phyloP scores from a whole-genome alignment of 1,140 invertebrate species.

The Carposina sasakii region DNA sequence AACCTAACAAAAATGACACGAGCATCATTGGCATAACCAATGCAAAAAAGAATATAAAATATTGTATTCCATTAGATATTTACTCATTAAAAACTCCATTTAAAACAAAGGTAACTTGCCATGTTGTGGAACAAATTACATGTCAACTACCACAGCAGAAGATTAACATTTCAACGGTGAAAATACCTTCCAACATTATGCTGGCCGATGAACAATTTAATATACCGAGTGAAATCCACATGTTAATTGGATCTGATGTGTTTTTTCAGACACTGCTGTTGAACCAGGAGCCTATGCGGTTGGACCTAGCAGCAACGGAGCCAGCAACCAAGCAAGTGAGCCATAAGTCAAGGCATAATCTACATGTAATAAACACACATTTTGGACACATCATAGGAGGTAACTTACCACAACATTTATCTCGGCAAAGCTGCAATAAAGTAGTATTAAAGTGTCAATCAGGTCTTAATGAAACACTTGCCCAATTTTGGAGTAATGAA shows the following conservation, averaged over 20 bases:
- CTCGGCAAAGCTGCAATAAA: not conserved
- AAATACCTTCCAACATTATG: not conserved
- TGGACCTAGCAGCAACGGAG: too few relatives aligned
- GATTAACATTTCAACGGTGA: not conserved
- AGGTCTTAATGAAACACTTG: not conserved
- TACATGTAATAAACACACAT: constrained; percentile 1
- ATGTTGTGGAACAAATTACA: not conserved
- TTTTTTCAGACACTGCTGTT: not conserved
- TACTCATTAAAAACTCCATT: not conserved
- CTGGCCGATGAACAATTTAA: not conserved
- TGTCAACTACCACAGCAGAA: not conserved
- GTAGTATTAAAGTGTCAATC: not conserved
- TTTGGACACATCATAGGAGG: constrained; percentile 4
- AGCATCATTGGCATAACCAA: not conserved
- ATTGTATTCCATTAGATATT: not conserved
- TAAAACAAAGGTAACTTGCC: not conserved
- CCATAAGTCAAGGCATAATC: too few relatives aligned
- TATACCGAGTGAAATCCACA: not conserved
- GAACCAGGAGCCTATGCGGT: not conserved
- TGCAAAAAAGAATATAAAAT: not conserved
- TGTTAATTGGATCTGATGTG: not conserved
- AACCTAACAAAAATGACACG: not conserved
- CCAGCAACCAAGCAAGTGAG: too few relatives aligned
- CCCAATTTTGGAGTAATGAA: constrained; percentile 6
- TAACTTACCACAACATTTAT: not conserved